Base-by-base conservation (phyloP, 2,113 vertebrate genomes). In the Hydrochoerus hydrochaeris region DNA sequence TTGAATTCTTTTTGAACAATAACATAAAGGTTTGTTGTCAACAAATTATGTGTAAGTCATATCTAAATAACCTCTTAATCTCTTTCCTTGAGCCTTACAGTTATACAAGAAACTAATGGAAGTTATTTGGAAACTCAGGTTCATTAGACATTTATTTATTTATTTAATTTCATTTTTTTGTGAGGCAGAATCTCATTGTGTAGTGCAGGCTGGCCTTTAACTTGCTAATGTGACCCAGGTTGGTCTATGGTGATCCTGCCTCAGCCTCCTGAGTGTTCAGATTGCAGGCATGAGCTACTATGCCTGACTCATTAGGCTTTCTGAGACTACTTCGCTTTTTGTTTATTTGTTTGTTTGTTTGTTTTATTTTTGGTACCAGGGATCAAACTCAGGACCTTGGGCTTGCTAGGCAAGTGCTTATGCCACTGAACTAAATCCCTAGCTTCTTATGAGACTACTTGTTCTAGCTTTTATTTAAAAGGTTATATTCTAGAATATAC, bases 1-100 rank as follows among this genome's bases (percentile, higher is more conserved):
- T 85, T 82, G 67, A 65, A 81, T 95, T 96, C 14, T 65, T 93
- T 94, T 78, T 73, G 54, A 69, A 84, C 46, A 91, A 28, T 78
- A 92, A 17, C 2, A 1, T 58, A 46, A 41, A 38, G 46, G 24
- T 38, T 77, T 94, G 26, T 80, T 46, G 26, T 96, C 49, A 93
- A 46, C 17, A 67, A 67, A 3, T 77, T 91, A 85, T 67, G 7
- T 75, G 10, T 90, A 69, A 28, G n/a, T 69, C 89, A 17, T 57
- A 81, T 10, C n/a, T 88, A 73, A 93, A 49, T 95, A 94, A 52
- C 20, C 3, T 86, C 58, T 83, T 80, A 63, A n/a, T 87, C 26
- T 32, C 5, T 73, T 83, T 92, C 22, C 84, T 94, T 86, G n/a
- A 62, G 41, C 6, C 38, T 13, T 9, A 0, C 22, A 17, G 38